Conservation (phyloP, 2,888 invertebrate genomes). For the Crioceris asparagi region DNA sequence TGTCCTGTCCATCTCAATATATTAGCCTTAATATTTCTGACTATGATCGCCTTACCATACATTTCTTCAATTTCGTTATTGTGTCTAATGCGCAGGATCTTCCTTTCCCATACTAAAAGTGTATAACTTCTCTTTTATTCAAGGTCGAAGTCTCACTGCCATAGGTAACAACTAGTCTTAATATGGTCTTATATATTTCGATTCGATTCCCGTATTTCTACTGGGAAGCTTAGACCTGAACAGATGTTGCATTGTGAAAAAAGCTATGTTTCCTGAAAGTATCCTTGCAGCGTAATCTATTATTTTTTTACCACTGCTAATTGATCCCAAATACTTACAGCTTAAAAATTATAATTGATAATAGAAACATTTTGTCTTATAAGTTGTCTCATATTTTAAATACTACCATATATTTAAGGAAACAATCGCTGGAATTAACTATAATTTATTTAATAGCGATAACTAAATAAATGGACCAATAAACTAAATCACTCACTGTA, state of each 20-base stretch:
- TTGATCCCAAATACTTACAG: background rate
- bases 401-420: background rate
- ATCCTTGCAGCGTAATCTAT: background rate
- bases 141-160: background rate
- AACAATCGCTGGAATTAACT: too few species aligned
- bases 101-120: background rate
- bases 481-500: too few species aligned
- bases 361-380: background rate
- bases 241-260: background rate
- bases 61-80: background rate
- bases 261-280: background rate
- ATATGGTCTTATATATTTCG: background rate
- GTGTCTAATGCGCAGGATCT: background rate
- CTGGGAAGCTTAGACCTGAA: background rate
- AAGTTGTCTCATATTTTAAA: background rate
- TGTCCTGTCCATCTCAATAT: too few species aligned
- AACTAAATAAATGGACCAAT: too few species aligned
- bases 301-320: background rate
- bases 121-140: background rate
- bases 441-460: too few species aligned
- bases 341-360: background rate
- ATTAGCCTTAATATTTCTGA: background rate
- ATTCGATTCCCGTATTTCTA: too few species aligned
- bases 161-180: background rate
- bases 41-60: background rate